These are phyloP conservation scores for Mystacides longicornis DNA, from an alignment of 2,888 invertebrate genomes.

Conservation along the genomic window DNA sequence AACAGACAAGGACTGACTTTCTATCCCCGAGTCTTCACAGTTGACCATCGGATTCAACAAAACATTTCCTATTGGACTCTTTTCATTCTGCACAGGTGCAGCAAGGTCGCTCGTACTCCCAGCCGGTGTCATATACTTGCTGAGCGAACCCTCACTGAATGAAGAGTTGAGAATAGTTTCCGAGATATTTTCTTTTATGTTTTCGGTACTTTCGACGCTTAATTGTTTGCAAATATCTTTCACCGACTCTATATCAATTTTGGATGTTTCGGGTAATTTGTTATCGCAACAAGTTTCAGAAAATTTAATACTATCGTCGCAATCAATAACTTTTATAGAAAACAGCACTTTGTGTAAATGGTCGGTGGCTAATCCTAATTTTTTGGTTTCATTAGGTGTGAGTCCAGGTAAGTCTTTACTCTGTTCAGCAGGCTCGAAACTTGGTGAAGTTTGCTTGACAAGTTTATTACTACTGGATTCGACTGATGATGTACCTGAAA, in stretches of 20 bases:
- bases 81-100: slow-evolving; percentile 10
- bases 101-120: slow-evolving; percentile 20
- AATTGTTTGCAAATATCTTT: slow-evolving; percentile 14
- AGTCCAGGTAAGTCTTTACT: not conserved
- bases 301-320: slow-evolving; percentile 4
- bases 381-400: slow-evolving; percentile 22
- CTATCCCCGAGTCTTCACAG: slow-evolving; percentile 23
- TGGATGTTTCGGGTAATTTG: slow-evolving; percentile 5
- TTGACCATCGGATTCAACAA: not conserved
- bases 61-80: slow-evolving; percentile 10
- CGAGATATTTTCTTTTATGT: slow-evolving; percentile 15
- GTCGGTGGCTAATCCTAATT: slow-evolving; percentile 17
- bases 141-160: slow-evolving; percentile 24
- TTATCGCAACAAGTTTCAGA: not conserved
- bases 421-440: not conserved
- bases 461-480: slow-evolving; percentile 3
- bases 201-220: slow-evolving; percentile 6
- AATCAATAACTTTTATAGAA: slow-evolving; percentile 16
- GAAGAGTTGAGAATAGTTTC: slow-evolving; percentile 14
- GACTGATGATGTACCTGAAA: slow-evolving; percentile 6
- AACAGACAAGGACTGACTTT: slow-evolving; percentile 21
- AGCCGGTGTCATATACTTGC: slow-evolving; percentile 20
- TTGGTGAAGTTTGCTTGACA: slow-evolving; percentile 1
- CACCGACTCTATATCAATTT: slow-evolving; percentile 11
- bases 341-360: slow-evolving; percentile 18